Evolutionary conservation across 2,113 vertebrate genomes (phyloP), one percentile per base, ranked within the genome.

Genomic region (Ibidorhyncha struthersii): DNA sequence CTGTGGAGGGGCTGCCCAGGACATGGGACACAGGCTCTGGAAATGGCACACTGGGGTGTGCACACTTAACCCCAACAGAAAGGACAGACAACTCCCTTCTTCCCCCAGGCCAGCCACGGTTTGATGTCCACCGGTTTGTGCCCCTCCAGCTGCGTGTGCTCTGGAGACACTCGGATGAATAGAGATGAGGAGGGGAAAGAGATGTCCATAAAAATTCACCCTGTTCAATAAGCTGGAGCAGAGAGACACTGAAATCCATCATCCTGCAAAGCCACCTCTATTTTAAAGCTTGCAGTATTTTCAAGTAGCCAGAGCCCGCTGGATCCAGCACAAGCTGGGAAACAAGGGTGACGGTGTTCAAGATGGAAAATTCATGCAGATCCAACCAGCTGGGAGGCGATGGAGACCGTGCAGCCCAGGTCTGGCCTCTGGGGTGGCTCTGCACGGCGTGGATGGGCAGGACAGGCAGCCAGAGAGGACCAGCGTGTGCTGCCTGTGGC

Each of bases 151-250:
- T 4, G 1, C 10, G 2, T 53, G 26, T n/a, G 67, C 89, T 86
- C 67, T 74, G 49, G 78, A 87, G 83, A 90, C 55, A 32, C 61
- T 41, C 2, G 1, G n/a, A 38, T 79, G 90, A 93, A 93, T 83
- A 87, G 91, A 63, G 55, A 90, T 90, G 80, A 89, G 55, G 66
- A 73, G 53, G 62, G 53, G 86, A 93, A 82, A 86, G 80, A 94
- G 61, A 53, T 70, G 56, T 93, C 91, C 67, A 65, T 90, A 83
- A 90, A 90, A 83, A 83, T 74, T 41, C 91, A 65, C 67, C 78
- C 86, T 90, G 78, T 47, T 93, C 94, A 59, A 87, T 93, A 95
- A 73, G 43, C 94, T 95, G 78, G 26, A 79, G 82, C 78, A 79
- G 78, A 79, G 49, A 90, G 77, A 72, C 81, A 73, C 34, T 34